Evolutionary conservation across 2,888 invertebrate species (phyloP).

Genomic region (Bedellia somnulentella): DNA sequence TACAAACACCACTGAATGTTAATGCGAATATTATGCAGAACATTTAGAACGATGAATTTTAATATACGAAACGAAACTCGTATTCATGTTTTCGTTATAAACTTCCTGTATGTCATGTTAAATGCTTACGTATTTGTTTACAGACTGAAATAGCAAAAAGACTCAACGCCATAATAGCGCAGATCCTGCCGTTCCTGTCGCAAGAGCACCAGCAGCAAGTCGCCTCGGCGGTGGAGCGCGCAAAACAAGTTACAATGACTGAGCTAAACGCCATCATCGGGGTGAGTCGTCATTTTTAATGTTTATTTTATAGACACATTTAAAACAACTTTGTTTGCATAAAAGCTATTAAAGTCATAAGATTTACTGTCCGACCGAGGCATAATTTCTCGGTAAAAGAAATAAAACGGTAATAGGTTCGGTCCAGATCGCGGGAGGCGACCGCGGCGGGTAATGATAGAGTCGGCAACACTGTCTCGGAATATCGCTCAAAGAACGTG

Average conservation of each 20-base stretch:
- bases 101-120: too few relatives aligned
- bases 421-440: too few relatives aligned
- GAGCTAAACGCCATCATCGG: conserved; percentile 93
- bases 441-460: too few relatives aligned
- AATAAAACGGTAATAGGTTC: conserved; percentile 2
- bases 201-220: conserved; percentile 93
- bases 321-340: too few relatives aligned
- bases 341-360: too few relatives aligned
- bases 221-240: conserved; percentile 88
- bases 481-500: conserved; percentile 1
- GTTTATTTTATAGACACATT: too few relatives aligned
- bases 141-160: conserved; percentile 96
- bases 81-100: too few relatives aligned
- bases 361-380: too few relatives aligned
- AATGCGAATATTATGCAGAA: conserved; percentile 33
- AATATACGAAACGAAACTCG: too few relatives aligned
- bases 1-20: conserved; percentile 29
- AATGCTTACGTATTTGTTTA: too few relatives aligned
- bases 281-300: too few relatives aligned
- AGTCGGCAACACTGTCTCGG: too few relatives aligned
- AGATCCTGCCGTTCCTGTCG: conserved; percentile 90
- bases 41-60: conserved; percentile 23
- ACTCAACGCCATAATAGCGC: conserved; percentile 89
- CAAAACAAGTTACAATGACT: conserved; percentile 94
- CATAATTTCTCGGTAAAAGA: conserved; percentile 4